These are phyloP conservation scores for Matsumurasca onukii DNA, from an alignment of 1,140 invertebrate genomes.

Conservation along the genomic window DNA sequence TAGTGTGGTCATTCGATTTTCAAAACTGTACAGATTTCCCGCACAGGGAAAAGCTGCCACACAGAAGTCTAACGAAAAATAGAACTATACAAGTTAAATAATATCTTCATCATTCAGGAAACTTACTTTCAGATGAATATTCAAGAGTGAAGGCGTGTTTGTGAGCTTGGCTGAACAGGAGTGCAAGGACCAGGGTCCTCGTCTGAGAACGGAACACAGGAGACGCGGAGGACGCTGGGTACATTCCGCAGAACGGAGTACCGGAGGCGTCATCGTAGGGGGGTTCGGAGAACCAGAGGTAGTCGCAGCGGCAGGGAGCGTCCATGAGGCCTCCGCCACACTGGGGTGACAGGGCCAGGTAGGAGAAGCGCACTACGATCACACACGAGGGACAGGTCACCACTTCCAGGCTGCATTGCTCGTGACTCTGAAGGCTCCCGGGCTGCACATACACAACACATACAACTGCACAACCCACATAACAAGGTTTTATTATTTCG, in stretches of 20 bases:
- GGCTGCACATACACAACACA: neutral
- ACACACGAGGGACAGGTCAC: constrained; percentile 71
- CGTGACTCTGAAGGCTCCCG: constrained; percentile 41
- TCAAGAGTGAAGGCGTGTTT: constrained; percentile 65
- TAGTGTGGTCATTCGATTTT: too few relatives aligned
- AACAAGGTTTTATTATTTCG: neutral
- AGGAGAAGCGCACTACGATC: constrained; percentile 60
- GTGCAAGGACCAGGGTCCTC: constrained; percentile 58
- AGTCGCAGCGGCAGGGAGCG: constrained; percentile 59
- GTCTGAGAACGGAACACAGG: constrained; percentile 62
- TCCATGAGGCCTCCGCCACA: constrained; percentile 41
- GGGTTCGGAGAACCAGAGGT: constrained; percentile 67
- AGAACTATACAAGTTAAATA: too few relatives aligned
- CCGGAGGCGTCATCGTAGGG: constrained; percentile 64
- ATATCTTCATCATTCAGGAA: too few relatives aligned
- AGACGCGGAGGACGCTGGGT: constrained; percentile 46
- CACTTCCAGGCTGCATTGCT: constrained; percentile 65
- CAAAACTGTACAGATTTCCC: too few relatives aligned
- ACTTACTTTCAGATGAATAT: constrained; percentile 66
- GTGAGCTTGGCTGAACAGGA: constrained; percentile 62
- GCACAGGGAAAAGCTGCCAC: too few relatives aligned
- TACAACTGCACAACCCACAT: neutral
- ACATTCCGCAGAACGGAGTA: constrained; percentile 61
- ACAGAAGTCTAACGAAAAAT: too few relatives aligned
- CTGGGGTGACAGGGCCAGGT: constrained; percentile 50